phyloP scores from a whole-genome alignment of 2,797 vertebrate species.

The Halcyon smyrnensis region DNA sequence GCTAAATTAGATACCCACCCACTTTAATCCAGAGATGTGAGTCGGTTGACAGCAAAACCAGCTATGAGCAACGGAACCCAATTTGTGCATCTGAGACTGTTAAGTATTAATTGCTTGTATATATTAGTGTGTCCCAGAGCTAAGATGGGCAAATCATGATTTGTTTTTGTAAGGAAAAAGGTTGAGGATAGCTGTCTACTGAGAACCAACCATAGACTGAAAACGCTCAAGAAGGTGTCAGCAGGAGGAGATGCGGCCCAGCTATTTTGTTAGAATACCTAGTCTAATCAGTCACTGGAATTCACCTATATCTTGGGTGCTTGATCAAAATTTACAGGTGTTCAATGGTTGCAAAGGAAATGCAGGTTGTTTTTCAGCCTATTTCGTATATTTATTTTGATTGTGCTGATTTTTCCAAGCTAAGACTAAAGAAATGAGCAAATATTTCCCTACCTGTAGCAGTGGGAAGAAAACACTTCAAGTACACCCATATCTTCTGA shows the following conservation, averaged over 20 bases:
- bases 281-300: not conserved
- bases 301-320: not conserved
- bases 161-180: not conserved
- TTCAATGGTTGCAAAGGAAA: not conserved
- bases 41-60: not conserved
- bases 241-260: not conserved
- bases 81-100: fast-evolving
- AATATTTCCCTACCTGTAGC: not conserved
- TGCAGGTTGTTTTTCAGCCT: not conserved
- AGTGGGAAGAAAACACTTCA: not conserved
- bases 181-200: not conserved
- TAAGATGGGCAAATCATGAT: not conserved
- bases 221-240: not conserved
- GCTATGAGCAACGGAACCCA: not conserved
- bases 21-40: not conserved
- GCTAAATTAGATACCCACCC: too few relatives aligned
- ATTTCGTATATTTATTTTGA: not conserved
- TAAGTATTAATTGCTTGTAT: not conserved
- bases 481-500: not conserved
- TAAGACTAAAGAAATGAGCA: not conserved
- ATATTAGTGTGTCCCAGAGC: not conserved
- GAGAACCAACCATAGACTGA: fast-evolving
- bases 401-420: not conserved
- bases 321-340: not conserved
- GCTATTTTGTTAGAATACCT: not conserved